Evolutionary conservation across 2,888 invertebrate species (phyloP).

Genomic region (Yponomeuta plumbellus): DNA sequence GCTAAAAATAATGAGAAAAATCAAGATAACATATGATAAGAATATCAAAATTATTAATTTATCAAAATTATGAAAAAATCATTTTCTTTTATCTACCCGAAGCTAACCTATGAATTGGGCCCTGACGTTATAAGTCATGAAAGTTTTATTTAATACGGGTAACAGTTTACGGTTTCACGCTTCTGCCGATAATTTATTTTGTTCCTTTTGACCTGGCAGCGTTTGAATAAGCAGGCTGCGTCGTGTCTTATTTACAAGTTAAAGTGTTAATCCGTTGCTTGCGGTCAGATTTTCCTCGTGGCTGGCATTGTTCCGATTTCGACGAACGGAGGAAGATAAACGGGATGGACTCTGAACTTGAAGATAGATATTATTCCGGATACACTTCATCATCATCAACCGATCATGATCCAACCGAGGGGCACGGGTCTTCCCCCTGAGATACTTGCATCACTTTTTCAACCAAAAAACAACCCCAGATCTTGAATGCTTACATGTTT

Average conservation of each 20-base stretch:
- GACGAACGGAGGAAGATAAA: neutral
- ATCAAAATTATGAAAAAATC: too few species aligned
- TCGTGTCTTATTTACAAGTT: conserved; percentile 3
- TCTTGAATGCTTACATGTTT: too few species aligned
- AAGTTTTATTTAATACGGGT: conserved; percentile 42
- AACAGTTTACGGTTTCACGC: conserved; percentile 29
- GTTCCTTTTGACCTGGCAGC: conserved; percentile 21
- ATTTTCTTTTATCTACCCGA: too few species aligned
- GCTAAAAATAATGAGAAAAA: too few species aligned
- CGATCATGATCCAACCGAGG: too few species aligned
- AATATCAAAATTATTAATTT: too few species aligned
- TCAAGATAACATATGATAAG: too few species aligned
- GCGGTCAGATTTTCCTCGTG: neutral
- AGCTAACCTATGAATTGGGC: neutral
- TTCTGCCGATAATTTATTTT: conserved; percentile 31
- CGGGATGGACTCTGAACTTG: neutral
- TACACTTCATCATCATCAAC: too few species aligned
- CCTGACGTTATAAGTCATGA: conserved; percentile 38
- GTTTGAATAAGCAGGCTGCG: conserved; percentile 13
- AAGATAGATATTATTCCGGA: neutral
- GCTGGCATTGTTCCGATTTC: neutral
- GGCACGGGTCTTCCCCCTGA: too few species aligned
- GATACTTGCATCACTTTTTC: too few species aligned
- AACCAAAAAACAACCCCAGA: too few species aligned
- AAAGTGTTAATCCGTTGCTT: conserved; percentile 3